Base-by-base conservation (phyloP, 2,797 vertebrate species). In the Semaprochilodus insignis region DNA sequence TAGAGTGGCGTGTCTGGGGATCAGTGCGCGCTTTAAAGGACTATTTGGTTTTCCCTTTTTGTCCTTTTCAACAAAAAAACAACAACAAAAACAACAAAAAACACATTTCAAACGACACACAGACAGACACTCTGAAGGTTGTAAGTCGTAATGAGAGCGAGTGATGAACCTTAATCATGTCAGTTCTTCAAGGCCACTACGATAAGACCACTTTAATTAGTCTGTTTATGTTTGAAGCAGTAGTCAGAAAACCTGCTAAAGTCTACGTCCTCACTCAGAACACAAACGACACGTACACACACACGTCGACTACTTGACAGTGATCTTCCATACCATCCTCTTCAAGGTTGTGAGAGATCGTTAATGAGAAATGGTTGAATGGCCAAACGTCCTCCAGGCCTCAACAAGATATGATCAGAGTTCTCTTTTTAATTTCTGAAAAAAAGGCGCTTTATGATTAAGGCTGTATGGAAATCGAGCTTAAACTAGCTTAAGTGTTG, bases 171-270 rank as follows among this genome's bases (percentile, higher is more conserved):
- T 89, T 52, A 81, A 88, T 92, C 87, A 90, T 82, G 87, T 93
- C 86, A 91, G 90, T 90, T 92, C 91, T 91, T 89, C 91, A 95
- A 95, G 94, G 94, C 94, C 94, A 94, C 94, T 88, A 90, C 91
- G 86, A 92, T 94, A 93, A 94, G 93, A 93, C 92, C 92, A 94
- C 92, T 94, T 94, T 83, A 89, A 89, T 86, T 81, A 89, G 59
- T 80, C 84, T 79, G 85, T 92, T 87, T 88, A 87, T 63, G 85
- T 90, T 90, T 89, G 86, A 93, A 93, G 91, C 88, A 79, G 88
- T 90, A 73, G 83, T 78, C 86, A 86, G 87, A 89, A 85, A 79
- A 78, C 88, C 90, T 90, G 86, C 88, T 87, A 89, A 91, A 92
- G 92, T 88, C 88, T 74, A 36, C 77, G 86, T 87, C 90, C 78